These are phyloP conservation scores for Dipus sagitta DNA, from an alignment of 2,797 vertebrate genomes.

Conservation along the genomic window DNA sequence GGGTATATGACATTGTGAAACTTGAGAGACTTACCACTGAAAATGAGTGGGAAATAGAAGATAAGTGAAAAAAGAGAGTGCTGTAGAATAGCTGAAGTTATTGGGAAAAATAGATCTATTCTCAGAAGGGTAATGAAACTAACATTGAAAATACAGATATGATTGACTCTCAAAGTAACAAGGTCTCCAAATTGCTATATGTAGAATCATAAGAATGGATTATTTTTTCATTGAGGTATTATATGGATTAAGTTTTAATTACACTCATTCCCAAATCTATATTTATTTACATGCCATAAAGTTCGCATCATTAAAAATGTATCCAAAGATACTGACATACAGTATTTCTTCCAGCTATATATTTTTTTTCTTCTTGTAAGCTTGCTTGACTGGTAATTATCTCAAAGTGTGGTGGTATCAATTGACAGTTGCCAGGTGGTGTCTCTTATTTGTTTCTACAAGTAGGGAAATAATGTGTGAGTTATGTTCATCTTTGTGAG, in stretches of 20 bases:
- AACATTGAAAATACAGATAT: background rate
- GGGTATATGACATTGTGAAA: background rate
- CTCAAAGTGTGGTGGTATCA: constrained; percentile 48
- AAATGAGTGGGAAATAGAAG: background rate
- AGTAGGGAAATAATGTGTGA: constrained; percentile 58
- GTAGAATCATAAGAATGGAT: background rate
- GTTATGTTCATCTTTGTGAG: constrained; percentile 69
- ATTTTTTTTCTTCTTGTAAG: constrained; percentile 39
- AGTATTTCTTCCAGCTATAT: constrained; percentile 39
- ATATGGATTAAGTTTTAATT: constrained; percentile 56
- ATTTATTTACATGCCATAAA: constrained; percentile 51
- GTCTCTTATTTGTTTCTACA: constrained; percentile 67
- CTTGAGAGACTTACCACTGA: background rate
- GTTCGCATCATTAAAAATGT: background rate
- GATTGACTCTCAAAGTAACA: background rate
- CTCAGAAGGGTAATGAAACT: background rate
- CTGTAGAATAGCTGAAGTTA: background rate
- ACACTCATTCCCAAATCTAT: constrained; percentile 48
- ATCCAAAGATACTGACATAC: background rate
- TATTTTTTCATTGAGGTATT: constrained; percentile 39
- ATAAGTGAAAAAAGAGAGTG: background rate
- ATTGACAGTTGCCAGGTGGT: constrained; percentile 61
- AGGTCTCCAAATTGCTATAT: background rate
- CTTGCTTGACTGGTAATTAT: constrained; percentile 44
- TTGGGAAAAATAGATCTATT: background rate